Percentiles rank a stretch among this genome's conserved stretches.
These are phyloP conservation scores for Linyphia triangularis DNA, from an alignment of 2,888 invertebrate genomes.

Conservation along the genomic window DNA sequence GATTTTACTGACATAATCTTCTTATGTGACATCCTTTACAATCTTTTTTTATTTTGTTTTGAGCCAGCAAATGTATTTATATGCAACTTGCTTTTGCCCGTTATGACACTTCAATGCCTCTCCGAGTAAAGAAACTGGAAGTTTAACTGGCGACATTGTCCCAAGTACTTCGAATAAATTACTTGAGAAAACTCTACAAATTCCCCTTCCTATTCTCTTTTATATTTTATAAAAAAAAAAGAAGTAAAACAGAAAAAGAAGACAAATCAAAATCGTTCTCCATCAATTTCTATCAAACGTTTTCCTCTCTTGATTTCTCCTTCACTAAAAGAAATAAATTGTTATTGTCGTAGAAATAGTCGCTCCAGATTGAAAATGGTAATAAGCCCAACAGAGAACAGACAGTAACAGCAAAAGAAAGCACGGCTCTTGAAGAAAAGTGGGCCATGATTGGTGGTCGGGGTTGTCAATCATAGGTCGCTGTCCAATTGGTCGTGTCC, in stretches of 20 bases:
- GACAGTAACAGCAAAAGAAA: slow-evolving; percentile 45
- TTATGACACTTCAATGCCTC: background rate
- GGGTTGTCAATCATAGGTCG: slow-evolving; percentile 60
- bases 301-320: background rate
- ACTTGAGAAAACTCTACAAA: slow-evolving; percentile 29
- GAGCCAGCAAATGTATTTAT: background rate
- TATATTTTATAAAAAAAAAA: background rate
- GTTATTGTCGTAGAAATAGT: slow-evolving; percentile 36
- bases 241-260: slow-evolving; percentile 6
- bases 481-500: slow-evolving; percentile 66
- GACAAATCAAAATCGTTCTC: slow-evolving; percentile 24
- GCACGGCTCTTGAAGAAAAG: slow-evolving; percentile 17
- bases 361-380: slow-evolving; percentile 64
- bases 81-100: background rate
- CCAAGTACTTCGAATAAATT: slow-evolving; percentile 14
- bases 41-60: background rate
- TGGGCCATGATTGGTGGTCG: slow-evolving; percentile 53
- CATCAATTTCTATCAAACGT: slow-evolving; percentile 61
- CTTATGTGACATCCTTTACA: no score
- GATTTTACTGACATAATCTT: no score
- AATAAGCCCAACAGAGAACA: slow-evolving; percentile 57
- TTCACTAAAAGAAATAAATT: slow-evolving; percentile 40
- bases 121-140: background rate
- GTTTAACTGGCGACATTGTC: background rate
- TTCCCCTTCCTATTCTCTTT: background rate